Evolutionary conservation across 2,888 invertebrate species (phyloP), one percentile per base, ranked within the genome.

Genomic region (Brenthis hecate): DNA sequence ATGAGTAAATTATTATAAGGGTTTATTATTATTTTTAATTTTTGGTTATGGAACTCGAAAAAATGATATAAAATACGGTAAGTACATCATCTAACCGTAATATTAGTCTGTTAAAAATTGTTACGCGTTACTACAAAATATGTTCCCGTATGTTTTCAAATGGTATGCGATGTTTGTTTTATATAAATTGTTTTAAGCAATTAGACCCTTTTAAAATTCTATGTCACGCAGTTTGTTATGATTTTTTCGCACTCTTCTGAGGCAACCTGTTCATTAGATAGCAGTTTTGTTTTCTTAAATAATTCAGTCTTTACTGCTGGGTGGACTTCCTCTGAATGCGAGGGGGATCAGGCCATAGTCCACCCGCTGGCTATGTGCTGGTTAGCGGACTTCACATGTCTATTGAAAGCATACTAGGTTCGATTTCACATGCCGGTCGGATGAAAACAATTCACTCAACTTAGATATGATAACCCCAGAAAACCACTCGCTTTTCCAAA

Each of bases 131-230:
- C 8, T 19, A 48, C 14, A 23, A 16, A 23, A 6, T 8, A 11
- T 48, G 13, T 14, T 19, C 1, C 66, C 71, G 75, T 79, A 69
- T 74, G 69, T 77, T 76, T 70, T 19, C 70, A 69, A 62, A 73
- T 74, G 62, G 65, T 57, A 67, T 68, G 55, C 62, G 61, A 65
- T 65, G 75, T 77, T 78, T 78, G 71, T 71, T 70, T 67, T 65
- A 71, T 73, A 70, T 76, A 77, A 78, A 79, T 80, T 75, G 77
- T 78, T 77, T 71, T 65, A 71, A 74, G 74, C 79, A 80, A 80
- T 81, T 81, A 80, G 77, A 74, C 64, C 56, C 75, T 74, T 75
- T 79, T 78, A 77, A 77, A 74, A 80, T 80, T 77, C 77, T 75
- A 67, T 70, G 63, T 75, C 75, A 75, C 76, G 76, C 71, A 66